Conservation (phyloP, 2,888 invertebrate species). For the Exephanes ischioxanthus region DNA sequence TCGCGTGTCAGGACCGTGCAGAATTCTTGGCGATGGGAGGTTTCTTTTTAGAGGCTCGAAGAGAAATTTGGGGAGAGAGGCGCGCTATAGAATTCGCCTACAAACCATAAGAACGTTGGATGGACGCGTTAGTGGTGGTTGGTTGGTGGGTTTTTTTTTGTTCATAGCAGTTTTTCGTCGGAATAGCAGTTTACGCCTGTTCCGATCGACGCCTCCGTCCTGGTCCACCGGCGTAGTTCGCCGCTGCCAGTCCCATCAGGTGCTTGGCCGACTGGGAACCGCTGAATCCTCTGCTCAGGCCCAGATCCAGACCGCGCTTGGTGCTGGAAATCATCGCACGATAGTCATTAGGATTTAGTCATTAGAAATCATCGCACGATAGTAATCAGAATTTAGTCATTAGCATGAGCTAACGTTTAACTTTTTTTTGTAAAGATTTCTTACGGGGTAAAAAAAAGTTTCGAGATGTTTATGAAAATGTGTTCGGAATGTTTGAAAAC, state of each 20-base stretch:
- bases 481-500: too few species aligned
- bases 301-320: slow-evolving; percentile 95
- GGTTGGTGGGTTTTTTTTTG: slow-evolving; percentile 18
- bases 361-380: slow-evolving; percentile 44
- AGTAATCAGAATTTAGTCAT: slow-evolving; percentile 15
- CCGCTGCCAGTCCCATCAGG: slow-evolving; percentile 95
- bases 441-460: too few species aligned
- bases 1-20: not conserved
- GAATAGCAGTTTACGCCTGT: slow-evolving; percentile 75
- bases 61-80: not conserved
- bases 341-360: slow-evolving; percentile 18
- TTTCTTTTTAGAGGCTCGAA: not conserved
- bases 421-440: too few species aligned
- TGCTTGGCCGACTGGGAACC: slow-evolving; percentile 96
- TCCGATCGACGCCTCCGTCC: slow-evolving; percentile 92
- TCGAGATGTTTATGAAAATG: too few species aligned
- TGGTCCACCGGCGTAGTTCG: slow-evolving; percentile 95
- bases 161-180: slow-evolving; percentile 23
- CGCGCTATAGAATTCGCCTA: slow-evolving; percentile 3
- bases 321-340: slow-evolving; percentile 86
- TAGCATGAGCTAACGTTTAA: too few species aligned
- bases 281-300: slow-evolving; percentile 94
- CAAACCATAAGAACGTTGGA: not conserved
- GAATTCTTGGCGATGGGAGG: not conserved
- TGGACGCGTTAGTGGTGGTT: not conserved